Evolutionary conservation across 2,113 vertebrate genomes (phyloP).

Genomic region (Physeter macrocephalus): DNA sequence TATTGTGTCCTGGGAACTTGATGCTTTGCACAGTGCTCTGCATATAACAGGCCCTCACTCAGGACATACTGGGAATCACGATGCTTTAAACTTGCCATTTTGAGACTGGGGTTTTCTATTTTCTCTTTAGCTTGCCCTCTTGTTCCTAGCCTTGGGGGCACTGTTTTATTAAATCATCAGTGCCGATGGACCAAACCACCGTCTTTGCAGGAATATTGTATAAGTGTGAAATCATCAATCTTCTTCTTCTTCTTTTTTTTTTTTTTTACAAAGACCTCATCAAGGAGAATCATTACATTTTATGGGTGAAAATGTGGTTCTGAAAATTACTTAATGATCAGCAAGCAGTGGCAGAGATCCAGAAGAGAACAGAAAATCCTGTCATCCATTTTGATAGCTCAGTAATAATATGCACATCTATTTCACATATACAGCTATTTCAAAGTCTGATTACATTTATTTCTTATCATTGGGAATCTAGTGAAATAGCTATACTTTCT

Average conservation of each 20-base stretch:
- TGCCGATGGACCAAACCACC: neutral
- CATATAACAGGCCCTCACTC: neutral
- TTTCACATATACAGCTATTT: neutral
- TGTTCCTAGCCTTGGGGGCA: neutral
- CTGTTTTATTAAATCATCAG: neutral
- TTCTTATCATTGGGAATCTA: neutral
- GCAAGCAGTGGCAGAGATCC: neutral
- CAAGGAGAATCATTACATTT: neutral
- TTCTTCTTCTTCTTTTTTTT: too few species aligned
- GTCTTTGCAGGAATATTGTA: neutral
- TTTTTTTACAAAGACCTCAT: neutral
- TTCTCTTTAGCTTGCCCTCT: neutral
- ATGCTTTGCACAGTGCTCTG: neutral
- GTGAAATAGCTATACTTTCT: neutral
- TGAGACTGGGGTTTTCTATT: neutral
- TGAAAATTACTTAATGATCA: neutral
- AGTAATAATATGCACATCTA: neutral
- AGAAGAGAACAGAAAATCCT: neutral
- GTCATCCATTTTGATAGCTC: neutral
- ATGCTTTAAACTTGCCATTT: neutral
- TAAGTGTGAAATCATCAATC: neutral
- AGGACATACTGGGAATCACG: neutral
- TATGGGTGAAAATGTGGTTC: neutral
- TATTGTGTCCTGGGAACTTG: neutral
- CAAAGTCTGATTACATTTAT: neutral